Evolutionary conservation across 2,888 invertebrate genomes (phyloP).

Genomic region (Epinotia ramella): DNA sequence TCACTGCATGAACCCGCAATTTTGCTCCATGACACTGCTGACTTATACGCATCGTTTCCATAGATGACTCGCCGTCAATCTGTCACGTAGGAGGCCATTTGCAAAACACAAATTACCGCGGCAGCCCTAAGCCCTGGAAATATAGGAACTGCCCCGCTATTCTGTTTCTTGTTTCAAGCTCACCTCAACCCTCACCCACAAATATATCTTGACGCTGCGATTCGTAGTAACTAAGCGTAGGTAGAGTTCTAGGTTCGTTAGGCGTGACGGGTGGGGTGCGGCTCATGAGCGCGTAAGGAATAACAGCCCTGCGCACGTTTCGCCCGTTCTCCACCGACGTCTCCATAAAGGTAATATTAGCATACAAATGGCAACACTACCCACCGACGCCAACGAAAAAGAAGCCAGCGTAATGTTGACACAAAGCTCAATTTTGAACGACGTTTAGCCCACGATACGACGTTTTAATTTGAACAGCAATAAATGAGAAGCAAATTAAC

Average conservation of each 20-base stretch:
- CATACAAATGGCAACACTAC: constrained; percentile 26
- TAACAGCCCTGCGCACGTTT: constrained; percentile 23
- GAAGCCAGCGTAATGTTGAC: no score
- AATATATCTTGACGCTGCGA: no score
- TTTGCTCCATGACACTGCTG: constrained; percentile 28
- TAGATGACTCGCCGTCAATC: constrained; percentile 37
- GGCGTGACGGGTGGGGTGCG: no score
- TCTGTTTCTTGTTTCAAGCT: no score
- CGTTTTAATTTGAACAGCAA: neutral
- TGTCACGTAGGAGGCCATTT: constrained; percentile 43
- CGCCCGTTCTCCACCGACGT: constrained; percentile 40
- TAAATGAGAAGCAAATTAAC: constrained; percentile 40
- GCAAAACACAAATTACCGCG: constrained; percentile 40
- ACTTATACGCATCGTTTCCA: constrained; percentile 31
- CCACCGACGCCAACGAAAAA: constrained; percentile 3
- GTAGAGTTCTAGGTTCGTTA: no score
- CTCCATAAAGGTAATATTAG: constrained; percentile 32
- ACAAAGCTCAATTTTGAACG: neutral
- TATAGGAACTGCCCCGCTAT: constrained; percentile 34
- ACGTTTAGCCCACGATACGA: neutral
- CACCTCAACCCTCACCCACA: neutral
- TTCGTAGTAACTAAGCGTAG: no score
- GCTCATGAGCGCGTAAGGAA: no score
- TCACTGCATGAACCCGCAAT: constrained; percentile 23
- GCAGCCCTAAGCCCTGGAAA: constrained; percentile 42